Percentiles rank a stretch among this genome's conserved stretches.
Conservation (phyloP, 2,113 vertebrate species). For the Speoplatyrhinus poulsoni region DNA sequence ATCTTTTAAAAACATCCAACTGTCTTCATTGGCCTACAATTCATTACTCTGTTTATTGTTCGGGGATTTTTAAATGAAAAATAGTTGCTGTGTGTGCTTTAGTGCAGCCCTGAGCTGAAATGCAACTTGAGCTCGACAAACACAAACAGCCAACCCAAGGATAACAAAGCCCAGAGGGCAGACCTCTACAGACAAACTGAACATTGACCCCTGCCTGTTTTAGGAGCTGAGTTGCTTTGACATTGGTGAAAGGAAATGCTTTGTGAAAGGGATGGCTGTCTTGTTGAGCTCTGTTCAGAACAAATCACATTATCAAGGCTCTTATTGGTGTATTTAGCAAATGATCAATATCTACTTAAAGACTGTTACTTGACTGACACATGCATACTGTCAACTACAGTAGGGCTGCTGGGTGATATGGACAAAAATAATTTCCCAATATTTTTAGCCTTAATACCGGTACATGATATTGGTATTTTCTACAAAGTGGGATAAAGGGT, state of each 20-base stretch:
- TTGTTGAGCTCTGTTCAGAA: no score
- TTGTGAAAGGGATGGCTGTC: slow-evolving; percentile 2
- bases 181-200: slow-evolving; percentile 40
- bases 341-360: no score
- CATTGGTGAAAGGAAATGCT: slow-evolving; percentile 30
- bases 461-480: no score
- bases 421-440: no score
- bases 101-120: slow-evolving; percentile 40
- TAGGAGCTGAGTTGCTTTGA: slow-evolving; percentile 26
- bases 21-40: slow-evolving; percentile 44
- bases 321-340: no score
- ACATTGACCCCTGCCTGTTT: slow-evolving; percentile 32
- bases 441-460: no score
- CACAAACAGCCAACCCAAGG: slow-evolving; percentile 61
- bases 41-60: slow-evolving; percentile 71
- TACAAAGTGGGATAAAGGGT: no score
- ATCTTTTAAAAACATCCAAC: slow-evolving; percentile 67
- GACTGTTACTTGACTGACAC: no score
- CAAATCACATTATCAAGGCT: no score
- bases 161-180: slow-evolving; percentile 60
- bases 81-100: slow-evolving; percentile 47
- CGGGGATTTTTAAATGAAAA: slow-evolving; percentile 60
- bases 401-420: no score
- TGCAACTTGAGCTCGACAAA: slow-evolving; percentile 69
- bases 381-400: no score